Evolutionary conservation across 1,140 invertebrate species (phyloP).

Genomic region (Solenopsis fugax): DNA sequence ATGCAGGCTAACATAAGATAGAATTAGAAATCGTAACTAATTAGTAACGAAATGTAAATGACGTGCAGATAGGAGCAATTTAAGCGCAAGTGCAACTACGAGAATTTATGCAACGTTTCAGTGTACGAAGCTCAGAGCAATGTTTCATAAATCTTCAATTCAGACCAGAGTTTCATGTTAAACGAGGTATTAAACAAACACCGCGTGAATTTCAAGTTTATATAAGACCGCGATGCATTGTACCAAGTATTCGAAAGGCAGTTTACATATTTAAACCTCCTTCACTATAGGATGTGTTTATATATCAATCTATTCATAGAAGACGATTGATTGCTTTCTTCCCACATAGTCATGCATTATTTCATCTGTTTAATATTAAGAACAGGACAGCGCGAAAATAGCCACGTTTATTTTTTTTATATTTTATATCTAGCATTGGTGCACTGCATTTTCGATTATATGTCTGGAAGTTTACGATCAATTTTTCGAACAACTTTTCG

Average conservation of each 20-base stretch:
- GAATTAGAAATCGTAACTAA: neutral
- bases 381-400: neutral
- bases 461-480: neutral
- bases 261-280: constrained; percentile 47
- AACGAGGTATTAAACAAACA: constrained; percentile 54
- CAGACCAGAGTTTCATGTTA: constrained; percentile 44
- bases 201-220: constrained; percentile 43
- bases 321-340: neutral
- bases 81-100: constrained; percentile 5
- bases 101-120: constrained; percentile 45
- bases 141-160: constrained; percentile 60
- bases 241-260: neutral
- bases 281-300: neutral
- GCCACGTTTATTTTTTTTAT: constrained; percentile 6
- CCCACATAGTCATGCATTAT: neutral
- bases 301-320: neutral
- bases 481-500: neutral
- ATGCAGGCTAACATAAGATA: neutral
- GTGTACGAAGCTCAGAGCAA: neutral
- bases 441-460: neutral
- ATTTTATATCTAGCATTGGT: neutral
- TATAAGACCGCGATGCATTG: constrained; percentile 20
- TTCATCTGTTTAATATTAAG: neutral
- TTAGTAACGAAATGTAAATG: constrained; percentile 19
- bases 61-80: neutral